A percentile compares a stretch with the other conserved stretches of the same genome.
Conservation (phyloP, 2,797 vertebrate species). For the Chelon auratus region DNA sequence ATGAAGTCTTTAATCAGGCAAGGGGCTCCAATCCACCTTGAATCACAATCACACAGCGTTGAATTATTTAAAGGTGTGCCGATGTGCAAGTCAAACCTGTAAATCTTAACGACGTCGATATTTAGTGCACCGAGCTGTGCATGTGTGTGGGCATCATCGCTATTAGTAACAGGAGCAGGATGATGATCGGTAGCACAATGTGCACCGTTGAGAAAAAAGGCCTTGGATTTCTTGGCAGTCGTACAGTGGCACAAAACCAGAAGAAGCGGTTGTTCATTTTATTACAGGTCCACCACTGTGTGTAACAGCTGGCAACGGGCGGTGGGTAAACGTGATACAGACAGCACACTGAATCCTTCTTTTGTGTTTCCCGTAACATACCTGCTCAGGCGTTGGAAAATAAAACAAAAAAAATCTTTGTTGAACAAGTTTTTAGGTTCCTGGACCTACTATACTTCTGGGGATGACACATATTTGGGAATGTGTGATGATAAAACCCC, state of each 20-base stretch:
- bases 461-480: too few relatives aligned
- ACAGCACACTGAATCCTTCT: background rate
- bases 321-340: constrained; percentile 11
- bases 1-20: constrained; percentile 16
- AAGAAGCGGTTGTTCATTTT: constrained; percentile 35
- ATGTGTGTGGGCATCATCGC: background rate
- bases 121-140: background rate
- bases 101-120: background rate
- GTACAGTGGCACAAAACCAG: constrained; percentile 32
- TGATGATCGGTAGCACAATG: constrained; percentile 9
- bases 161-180: constrained; percentile 10
- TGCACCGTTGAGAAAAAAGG: constrained; percentile 42
- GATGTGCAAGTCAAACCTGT: background rate
- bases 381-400: background rate
- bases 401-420: background rate
- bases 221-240: constrained; percentile 26
- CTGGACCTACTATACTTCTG: too few relatives aligned
- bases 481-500: background rate
- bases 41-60: background rate
- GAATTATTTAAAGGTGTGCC: constrained; percentile 1
- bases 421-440: too few relatives aligned
- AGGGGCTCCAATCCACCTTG: background rate
- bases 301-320: constrained; percentile 31
- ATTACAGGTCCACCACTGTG: constrained; percentile 20
- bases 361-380: constrained; percentile 6